Percentiles rank a stretch among this genome's conserved stretches.
phyloP scores from a whole-genome alignment of 2,888 invertebrate genomes.

The Endomychus coccineus region DNA sequence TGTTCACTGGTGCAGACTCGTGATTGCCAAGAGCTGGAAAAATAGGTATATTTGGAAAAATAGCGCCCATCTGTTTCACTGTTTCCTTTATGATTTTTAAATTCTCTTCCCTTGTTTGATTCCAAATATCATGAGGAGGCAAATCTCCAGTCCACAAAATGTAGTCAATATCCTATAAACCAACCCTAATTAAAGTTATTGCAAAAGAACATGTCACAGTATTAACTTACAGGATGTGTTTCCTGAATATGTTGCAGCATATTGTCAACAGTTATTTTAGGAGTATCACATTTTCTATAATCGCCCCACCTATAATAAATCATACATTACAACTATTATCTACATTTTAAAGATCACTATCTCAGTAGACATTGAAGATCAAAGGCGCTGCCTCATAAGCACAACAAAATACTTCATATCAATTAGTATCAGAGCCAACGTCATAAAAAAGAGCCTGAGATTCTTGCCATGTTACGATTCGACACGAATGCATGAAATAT shows the following conservation, averaged over 20 bases:
- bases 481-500: too few species aligned
- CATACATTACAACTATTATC: too few species aligned
- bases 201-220: too few species aligned
- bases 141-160: slow-evolving; percentile 95
- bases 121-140: slow-evolving; percentile 94
- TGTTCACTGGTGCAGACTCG: slow-evolving; percentile 91
- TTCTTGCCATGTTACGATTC: too few species aligned
- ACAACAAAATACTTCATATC: too few species aligned
- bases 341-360: too few species aligned
- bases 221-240: slow-evolving; percentile 63
- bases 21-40: slow-evolving; percentile 96
- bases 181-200: not conserved
- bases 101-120: slow-evolving; percentile 84
- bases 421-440: too few species aligned
- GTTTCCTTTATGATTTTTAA: slow-evolving; percentile 78
- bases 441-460: too few species aligned
- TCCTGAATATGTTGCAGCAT: slow-evolving; percentile 84
- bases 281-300: slow-evolving; percentile 91
- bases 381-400: too few species aligned
- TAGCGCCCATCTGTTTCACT: slow-evolving; percentile 74
- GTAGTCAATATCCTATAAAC: slow-evolving; percentile 75
- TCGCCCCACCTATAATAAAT: slow-evolving; percentile 76
- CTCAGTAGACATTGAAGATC: too few species aligned
- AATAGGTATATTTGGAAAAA: slow-evolving; percentile 87
- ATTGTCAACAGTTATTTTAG: slow-evolving; percentile 84